Evolutionary conservation across 2,888 invertebrate genomes (phyloP).

Genomic region (Pasiphila rectangulata): DNA sequence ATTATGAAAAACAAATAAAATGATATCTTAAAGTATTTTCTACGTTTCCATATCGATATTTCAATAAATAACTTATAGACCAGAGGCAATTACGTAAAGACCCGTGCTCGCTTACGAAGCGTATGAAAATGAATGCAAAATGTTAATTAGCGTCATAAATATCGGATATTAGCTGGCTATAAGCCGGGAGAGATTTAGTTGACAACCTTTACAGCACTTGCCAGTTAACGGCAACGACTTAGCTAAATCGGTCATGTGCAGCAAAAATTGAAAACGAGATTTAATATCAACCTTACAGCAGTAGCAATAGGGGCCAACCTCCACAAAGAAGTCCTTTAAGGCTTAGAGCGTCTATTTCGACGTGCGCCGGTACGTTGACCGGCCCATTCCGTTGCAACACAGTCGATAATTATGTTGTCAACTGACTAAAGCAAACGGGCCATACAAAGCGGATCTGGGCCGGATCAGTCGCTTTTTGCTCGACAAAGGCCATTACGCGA

Average conservation of each 20-base stretch:
- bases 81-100: constrained; percentile 1
- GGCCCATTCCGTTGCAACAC: constrained; percentile 55
- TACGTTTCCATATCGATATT: too few species aligned
- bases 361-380: constrained; percentile 53
- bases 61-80: neutral
- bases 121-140: constrained; percentile 11
- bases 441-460: constrained; percentile 70
- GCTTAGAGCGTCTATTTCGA: constrained; percentile 51
- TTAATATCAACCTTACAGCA: constrained; percentile 23
- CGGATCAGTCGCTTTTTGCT: constrained; percentile 76
- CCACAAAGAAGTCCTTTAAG: constrained; percentile 40
- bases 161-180: constrained; percentile 13
- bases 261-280: constrained; percentile 21
- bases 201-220: constrained; percentile 23
- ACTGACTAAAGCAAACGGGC: constrained; percentile 68
- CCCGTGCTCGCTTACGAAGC: neutral
- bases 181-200: constrained; percentile 21
- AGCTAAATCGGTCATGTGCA: constrained; percentile 28
- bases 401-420: constrained; percentile 74
- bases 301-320: constrained; percentile 16
- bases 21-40: too few species aligned
- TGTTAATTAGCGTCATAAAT: constrained; percentile 12
- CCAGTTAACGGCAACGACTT: constrained; percentile 23
- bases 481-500: constrained; percentile 76
- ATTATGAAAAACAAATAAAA: too few species aligned